Conservation (phyloP, 2,113 vertebrate genomes). For the Pachypanchax playfairii region DNA sequence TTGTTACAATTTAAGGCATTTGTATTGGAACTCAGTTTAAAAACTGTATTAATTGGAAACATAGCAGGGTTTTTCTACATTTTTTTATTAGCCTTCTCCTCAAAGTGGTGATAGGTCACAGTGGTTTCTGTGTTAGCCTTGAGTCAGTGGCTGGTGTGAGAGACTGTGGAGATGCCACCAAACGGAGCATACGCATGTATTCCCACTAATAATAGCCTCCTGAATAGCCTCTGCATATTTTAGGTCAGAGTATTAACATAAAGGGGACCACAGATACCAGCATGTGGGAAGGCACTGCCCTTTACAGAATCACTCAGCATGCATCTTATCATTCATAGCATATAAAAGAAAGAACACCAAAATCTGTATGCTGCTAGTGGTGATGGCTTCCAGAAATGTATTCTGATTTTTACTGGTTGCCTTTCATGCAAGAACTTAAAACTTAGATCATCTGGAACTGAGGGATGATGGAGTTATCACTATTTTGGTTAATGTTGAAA, state of each 20-base stretch:
- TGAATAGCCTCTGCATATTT: slow-evolving; percentile 50
- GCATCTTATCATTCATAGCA: slow-evolving; percentile 21
- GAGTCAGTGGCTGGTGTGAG: slow-evolving; percentile 51
- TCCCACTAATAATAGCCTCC: slow-evolving; percentile 67
- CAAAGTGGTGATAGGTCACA: slow-evolving; percentile 27
- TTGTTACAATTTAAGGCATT: not conserved
- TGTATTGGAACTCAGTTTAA: not conserved
- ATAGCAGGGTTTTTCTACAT: slow-evolving; percentile 6
- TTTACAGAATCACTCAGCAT: slow-evolving; percentile 26
- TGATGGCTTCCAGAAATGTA: not conserved
- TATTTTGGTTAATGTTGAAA: too few species aligned
- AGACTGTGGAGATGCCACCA: slow-evolving; percentile 50
- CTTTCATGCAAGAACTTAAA: too few species aligned
- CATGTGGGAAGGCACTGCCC: slow-evolving; percentile 42
- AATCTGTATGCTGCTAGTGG: not conserved
- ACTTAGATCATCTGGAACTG: too few species aligned
- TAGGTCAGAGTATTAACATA: slow-evolving; percentile 62
- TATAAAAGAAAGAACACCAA: not conserved
- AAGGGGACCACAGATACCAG: slow-evolving; percentile 57
- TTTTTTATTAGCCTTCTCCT: slow-evolving; percentile 49
- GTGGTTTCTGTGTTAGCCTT: slow-evolving; percentile 43
- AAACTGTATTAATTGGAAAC: not conserved
- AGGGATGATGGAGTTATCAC: too few species aligned
- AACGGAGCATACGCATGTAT: slow-evolving; percentile 52
- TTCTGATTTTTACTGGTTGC: not conserved